These are phyloP conservation scores for Arnoldichthys spilopterus DNA, from an alignment of 2,797 vertebrate genomes.

Conservation along the genomic window DNA sequence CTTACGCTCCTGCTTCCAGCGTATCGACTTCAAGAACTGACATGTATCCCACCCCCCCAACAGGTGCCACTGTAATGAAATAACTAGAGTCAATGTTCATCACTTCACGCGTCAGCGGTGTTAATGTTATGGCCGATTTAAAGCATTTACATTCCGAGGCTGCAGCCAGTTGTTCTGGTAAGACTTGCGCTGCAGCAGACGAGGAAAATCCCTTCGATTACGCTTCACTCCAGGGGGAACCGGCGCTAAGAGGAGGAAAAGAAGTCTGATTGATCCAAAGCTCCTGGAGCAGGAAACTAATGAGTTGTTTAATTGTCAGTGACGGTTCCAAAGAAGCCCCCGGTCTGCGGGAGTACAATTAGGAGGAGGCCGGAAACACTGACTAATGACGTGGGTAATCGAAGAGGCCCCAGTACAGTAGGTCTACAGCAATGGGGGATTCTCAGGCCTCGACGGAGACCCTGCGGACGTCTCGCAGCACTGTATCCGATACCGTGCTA, in stretches of 20 bases:
- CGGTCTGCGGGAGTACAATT: slow-evolving; percentile 79
- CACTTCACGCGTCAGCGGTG: no score
- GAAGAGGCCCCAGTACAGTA: slow-evolving; percentile 61
- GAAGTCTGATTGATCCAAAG: slow-evolving; percentile 67
- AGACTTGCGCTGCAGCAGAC: not conserved
- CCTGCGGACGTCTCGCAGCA: not conserved
- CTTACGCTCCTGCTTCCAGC: no score
- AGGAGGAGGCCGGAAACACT: slow-evolving; percentile 75
- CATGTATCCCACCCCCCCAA: no score
- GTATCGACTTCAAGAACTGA: no score
- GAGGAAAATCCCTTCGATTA: not conserved
- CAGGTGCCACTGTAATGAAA: no score
- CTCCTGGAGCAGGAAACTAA: slow-evolving; percentile 78
- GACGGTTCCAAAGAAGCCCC: slow-evolving; percentile 77
- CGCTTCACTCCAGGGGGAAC: not conserved
- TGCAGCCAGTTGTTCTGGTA: not conserved
- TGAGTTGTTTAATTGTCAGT: slow-evolving; percentile 82
- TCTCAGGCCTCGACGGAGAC: not conserved
- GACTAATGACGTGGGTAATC: slow-evolving; percentile 69
- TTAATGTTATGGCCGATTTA: no score
- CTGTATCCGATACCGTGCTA: slow-evolving; percentile 11
- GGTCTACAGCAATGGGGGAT: slow-evolving; percentile 6
- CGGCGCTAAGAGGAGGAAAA: not conserved
- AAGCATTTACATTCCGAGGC: no score
- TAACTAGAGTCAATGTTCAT: no score